Evolutionary conservation across 2,888 invertebrate genomes (phyloP).

Genomic region (Blastobasis lacticolella): DNA sequence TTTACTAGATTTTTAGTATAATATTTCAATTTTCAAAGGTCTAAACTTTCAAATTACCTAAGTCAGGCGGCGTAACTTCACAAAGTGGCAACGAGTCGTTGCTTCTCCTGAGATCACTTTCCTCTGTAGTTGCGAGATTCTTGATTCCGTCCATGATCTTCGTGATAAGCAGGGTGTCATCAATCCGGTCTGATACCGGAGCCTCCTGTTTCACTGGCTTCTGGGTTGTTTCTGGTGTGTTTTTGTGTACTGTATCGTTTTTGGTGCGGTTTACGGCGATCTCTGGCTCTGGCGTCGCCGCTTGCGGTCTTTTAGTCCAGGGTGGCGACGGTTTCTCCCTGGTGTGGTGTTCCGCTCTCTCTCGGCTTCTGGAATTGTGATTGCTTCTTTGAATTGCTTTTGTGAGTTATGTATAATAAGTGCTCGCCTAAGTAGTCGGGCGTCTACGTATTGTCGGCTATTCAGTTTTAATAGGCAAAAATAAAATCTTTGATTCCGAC

Average conservation of each 20-base stretch:
- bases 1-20: background rate
- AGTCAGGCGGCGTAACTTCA: constrained; percentile 76
- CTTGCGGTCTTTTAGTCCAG: constrained; percentile 38
- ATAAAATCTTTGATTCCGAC: no score
- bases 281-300: constrained; percentile 22
- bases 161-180: constrained; percentile 26
- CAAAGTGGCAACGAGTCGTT: constrained; percentile 61
- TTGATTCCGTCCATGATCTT: constrained; percentile 44
- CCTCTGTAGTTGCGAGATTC: constrained; percentile 42
- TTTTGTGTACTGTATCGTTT: constrained; percentile 17
- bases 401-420: no score
- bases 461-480: no score
- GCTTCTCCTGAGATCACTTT: constrained; percentile 28
- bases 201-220: no score
- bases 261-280: constrained; percentile 16
- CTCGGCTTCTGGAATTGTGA: constrained; percentile 5
- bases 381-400: no score
- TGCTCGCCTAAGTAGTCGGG: no score
- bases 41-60: constrained; percentile 62
- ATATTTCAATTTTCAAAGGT: background rate
- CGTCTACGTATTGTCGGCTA: no score
- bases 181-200: no score
- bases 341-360: constrained; percentile 30
- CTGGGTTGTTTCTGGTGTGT: no score
- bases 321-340: constrained; percentile 30